phyloP scores from a whole-genome alignment of 2,113 vertebrate species.

The Otocyon megalotis region DNA sequence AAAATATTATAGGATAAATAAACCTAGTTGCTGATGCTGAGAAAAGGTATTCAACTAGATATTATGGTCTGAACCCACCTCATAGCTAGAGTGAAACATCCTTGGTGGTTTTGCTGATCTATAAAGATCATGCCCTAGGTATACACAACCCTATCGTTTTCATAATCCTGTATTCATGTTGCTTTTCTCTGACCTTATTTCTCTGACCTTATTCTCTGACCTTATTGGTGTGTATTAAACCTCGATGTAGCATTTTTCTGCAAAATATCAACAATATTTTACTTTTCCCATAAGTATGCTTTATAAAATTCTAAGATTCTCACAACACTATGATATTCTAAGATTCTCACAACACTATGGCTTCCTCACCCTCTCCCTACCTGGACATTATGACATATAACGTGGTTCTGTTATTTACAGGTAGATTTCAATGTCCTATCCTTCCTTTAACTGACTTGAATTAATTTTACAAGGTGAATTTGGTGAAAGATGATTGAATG shows the following conservation, averaged over 20 bases:
- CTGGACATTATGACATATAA: not conserved
- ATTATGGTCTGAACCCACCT: not conserved
- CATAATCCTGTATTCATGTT: conserved; percentile 16
- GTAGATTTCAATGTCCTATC: not conserved
- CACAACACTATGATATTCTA: not conserved
- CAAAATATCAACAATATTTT: conserved; percentile 30
- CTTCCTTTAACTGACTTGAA: not conserved
- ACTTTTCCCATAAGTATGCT: not conserved
- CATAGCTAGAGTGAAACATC: not conserved
- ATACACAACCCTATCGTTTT: not conserved
- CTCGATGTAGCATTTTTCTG: conserved; percentile 16
- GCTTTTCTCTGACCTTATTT: not conserved
- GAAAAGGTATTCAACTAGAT: not conserved
- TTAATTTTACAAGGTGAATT: conserved; percentile 55
- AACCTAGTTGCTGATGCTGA: not conserved
- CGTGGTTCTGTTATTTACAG: not conserved
- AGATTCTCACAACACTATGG: not conserved
- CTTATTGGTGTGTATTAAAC: conserved; percentile 39
- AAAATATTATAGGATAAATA: conserved; percentile 21
- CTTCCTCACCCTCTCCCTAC: not conserved
- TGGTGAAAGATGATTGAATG: not conserved
- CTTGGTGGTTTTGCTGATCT: conserved; percentile 6
- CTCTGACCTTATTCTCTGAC: too few species aligned
- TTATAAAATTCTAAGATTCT: conserved; percentile 22
- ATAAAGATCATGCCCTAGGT: not conserved